phyloP scores from a whole-genome alignment of 2,888 invertebrate genomes.

The Cephonodes hylas region DNA sequence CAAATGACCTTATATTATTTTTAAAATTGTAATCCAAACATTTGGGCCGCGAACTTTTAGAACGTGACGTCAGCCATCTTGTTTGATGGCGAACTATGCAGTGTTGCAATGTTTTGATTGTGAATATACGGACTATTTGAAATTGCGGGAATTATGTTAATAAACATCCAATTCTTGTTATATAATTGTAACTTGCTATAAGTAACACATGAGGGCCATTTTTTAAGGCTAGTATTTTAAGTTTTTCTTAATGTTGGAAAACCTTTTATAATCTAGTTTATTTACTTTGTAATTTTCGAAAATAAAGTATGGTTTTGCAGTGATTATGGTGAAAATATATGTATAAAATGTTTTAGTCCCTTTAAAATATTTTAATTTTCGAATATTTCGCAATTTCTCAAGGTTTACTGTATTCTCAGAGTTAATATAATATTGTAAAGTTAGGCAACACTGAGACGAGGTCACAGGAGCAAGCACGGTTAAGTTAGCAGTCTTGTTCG shows the following conservation, averaged over 20 bases:
- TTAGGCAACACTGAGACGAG: background rate
- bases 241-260: too few relatives aligned
- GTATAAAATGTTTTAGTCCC: background rate
- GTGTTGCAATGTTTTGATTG: background rate
- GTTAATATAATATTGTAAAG: background rate
- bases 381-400: background rate
- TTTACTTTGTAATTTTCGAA: too few relatives aligned
- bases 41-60: slow-evolving; percentile 40
- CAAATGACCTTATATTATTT: slow-evolving; percentile 32
- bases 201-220: too few relatives aligned
- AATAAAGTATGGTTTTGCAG: too few relatives aligned
- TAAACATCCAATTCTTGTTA: background rate
- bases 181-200: background rate
- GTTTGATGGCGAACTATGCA: slow-evolving; percentile 26
- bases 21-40: slow-evolving; percentile 47
- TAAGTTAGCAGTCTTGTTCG: background rate
- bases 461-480: background rate
- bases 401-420: background rate
- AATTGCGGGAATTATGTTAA: background rate
- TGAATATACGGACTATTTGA: background rate
- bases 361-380: background rate
- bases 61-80: slow-evolving; percentile 58
- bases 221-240: too few relatives aligned
- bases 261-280: too few relatives aligned
- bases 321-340: too few relatives aligned